Percentiles rank a stretch among this genome's conserved stretches.
phyloP scores from a whole-genome alignment of 2,888 invertebrate genomes.

The Ephialtes manifestator region DNA sequence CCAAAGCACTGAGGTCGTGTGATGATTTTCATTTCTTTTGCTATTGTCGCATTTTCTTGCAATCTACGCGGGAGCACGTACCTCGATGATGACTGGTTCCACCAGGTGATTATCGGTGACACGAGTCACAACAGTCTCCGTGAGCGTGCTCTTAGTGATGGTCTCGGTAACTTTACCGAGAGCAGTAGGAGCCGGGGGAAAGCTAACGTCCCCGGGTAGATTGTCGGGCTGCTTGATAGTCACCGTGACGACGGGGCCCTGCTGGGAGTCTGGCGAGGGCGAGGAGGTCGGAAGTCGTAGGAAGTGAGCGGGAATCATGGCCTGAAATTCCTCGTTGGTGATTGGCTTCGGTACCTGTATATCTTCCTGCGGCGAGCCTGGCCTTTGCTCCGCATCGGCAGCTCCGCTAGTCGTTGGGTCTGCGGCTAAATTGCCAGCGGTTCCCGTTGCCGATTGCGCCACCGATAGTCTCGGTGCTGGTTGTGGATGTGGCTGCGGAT shows the following conservation, averaged over 20 bases:
- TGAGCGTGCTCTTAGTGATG: conserved; percentile 98
- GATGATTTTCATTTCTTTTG: not conserved
- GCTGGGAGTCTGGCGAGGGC: conserved; percentile 85
- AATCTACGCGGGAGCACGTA: conserved; percentile 86
- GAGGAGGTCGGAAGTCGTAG: conserved; percentile 87
- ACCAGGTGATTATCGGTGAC: conserved; percentile 97
- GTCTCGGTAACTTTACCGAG: conserved; percentile 97
- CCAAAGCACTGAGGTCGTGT: conserved; percentile 21
- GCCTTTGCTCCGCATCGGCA: conserved; percentile 83
- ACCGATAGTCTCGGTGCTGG: conserved; percentile 67
- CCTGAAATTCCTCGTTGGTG: conserved; percentile 97
- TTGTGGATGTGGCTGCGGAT: conserved; percentile 60
- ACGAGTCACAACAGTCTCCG: conserved; percentile 97
- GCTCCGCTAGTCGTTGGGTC: conserved; percentile 74
- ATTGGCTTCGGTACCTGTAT: conserved; percentile 92
- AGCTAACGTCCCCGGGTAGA: conserved; percentile 90
- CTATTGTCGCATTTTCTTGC: not conserved
- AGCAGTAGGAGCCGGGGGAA: conserved; percentile 94
- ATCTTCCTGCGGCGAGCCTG: conserved; percentile 87
- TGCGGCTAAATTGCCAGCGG: conserved; percentile 67
- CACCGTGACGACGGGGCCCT: conserved; percentile 91
- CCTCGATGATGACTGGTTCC: conserved; percentile 95
- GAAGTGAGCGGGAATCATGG: conserved; percentile 97
- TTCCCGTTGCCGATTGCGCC: conserved; percentile 45
- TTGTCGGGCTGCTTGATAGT: conserved; percentile 92